Base-by-base conservation (phyloP, 2,113 vertebrate genomes). In the Muntiacus reevesi region DNA sequence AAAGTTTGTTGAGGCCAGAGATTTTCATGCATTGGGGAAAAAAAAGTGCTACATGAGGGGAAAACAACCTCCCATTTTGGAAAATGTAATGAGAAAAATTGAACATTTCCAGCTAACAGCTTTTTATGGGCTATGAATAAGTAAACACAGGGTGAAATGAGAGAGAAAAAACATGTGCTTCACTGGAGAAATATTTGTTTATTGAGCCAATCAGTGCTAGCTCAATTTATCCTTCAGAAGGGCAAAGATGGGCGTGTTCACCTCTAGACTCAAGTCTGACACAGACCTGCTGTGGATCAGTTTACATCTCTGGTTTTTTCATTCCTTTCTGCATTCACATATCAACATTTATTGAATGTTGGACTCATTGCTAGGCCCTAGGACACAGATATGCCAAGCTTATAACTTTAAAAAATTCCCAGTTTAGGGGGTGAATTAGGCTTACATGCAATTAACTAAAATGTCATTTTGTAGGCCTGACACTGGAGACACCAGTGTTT, bases 111-210 rank as follows among this genome's bases (percentile, higher is more conserved):
- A 87, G 67, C 87, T 78, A 87, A 95, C 47, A 88, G 81, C 36
- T 93, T 97, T 96, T 97, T 86, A 94, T 94, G 88, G 93, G 50
- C 60, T 93, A 92, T 97, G 98, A 96, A 94, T 96, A 97, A 97
- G 60, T 97, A 95, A 97, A 96, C 55, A 93, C 67, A 62, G 55
- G 84, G 5, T 14, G 25, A 96, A 94, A 96, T 78, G 57, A 43
- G 76, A 89, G 19, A 85, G 14, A 87, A 47, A 28, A 95, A 95
- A 64, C 57, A 90, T 40, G 55, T 74, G 57, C 60, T 97, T 96
- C 62, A 4, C 36, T 62, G 60, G 79, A 55, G 64, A 94, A 96
- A 92, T 94, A 67, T 55, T 55, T 91, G 16, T 55, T 82, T 71
- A 62, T 82, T 62, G 43, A 96, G 36, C 16, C 36, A 71, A 1